Conservation (phyloP, 2,113 vertebrate genomes). For the Xenopus laevis region DNA sequence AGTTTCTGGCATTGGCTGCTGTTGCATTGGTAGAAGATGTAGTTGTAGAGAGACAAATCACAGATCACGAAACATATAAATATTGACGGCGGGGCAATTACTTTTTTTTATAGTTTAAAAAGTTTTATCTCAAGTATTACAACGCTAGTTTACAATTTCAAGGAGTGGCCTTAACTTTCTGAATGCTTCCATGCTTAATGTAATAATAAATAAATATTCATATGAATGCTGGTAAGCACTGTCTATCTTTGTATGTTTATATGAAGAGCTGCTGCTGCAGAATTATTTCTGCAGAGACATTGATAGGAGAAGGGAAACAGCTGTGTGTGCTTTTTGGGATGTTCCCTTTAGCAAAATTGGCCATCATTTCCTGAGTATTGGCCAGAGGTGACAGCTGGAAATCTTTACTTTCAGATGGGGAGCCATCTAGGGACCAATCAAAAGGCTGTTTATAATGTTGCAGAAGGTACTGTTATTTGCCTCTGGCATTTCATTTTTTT, state of each 20-base stretch:
- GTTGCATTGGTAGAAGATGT: too few relatives aligned
- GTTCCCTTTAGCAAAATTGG: conserved; percentile 28
- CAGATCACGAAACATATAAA: too few relatives aligned
- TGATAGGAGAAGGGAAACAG: conserved; percentile 1
- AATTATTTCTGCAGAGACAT: conserved; percentile 12
- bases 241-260: conserved; percentile 19
- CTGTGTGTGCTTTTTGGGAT: conserved; percentile 23
- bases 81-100: too few relatives aligned
- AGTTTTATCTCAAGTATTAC: too few relatives aligned
- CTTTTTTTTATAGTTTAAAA: too few relatives aligned
- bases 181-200: too few relatives aligned
- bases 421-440: conserved; percentile 20
- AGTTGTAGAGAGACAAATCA: too few relatives aligned
- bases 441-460: conserved; percentile 9
- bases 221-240: background rate
- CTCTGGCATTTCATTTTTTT: conserved; percentile 10
- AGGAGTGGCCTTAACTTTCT: too few relatives aligned
- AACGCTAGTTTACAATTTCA: too few relatives aligned
- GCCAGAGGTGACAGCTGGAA: conserved; percentile 43
- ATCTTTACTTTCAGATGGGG: conserved; percentile 36
- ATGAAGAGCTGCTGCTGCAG: conserved; percentile 6
- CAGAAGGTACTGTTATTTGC: conserved; percentile 25
- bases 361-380: conserved; percentile 10
- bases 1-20: too few relatives aligned
- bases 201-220: background rate